Base-by-base conservation (phyloP, 92 coral and sea anemone genomes). In the Blastomussa wellsi region DNA sequence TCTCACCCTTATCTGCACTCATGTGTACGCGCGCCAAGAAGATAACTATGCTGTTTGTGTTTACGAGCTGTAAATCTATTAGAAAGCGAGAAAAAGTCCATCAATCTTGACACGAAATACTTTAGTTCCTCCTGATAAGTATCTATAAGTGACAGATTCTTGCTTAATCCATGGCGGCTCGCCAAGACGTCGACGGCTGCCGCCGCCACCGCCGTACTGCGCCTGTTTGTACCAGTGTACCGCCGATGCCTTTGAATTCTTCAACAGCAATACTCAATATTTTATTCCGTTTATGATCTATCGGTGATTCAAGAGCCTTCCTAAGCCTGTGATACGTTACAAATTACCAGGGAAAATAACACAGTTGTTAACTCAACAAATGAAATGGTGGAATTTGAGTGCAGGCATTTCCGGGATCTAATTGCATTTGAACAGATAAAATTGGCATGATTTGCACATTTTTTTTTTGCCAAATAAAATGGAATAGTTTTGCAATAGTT, bases 401-500 rank as follows among this genome's bases (percentile, higher is more conserved):
- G 42, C 75, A 36, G 44, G 75, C 75, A 70, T 70, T 70, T 70
- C 75, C 75, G 75, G 22, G 75, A 19, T 70, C 75, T 70, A 70
- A 70, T 70, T 70, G 75, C 75, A 36, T 70, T 70, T 70, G 75
- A 33, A 38, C 75, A 35, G 75, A 70, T 70, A 70, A 70, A 33
- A 19, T 70, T 70, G 15, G 28, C n/a, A 37, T 70, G 41, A 70
- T 70, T 14, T 35, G 26, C 35, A 37, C 28, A 67, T 32, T 24
- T 3, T 70, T 47, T 38, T 9, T 70, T 33, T 33, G 42, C 2
- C 19, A 37, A 5, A 37, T 14, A 35, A 19, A 70, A 19, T 22
- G 19, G 2, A 29, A 10, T 67, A 19, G 38, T 28, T n/a, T n/a
- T n/a, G n/a, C n/a, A n/a, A n/a, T n/a, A n/a, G n/a, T n/a, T n/a